Conservation (phyloP, 2,797 vertebrate genomes). For the Anguilla obscura region DNA sequence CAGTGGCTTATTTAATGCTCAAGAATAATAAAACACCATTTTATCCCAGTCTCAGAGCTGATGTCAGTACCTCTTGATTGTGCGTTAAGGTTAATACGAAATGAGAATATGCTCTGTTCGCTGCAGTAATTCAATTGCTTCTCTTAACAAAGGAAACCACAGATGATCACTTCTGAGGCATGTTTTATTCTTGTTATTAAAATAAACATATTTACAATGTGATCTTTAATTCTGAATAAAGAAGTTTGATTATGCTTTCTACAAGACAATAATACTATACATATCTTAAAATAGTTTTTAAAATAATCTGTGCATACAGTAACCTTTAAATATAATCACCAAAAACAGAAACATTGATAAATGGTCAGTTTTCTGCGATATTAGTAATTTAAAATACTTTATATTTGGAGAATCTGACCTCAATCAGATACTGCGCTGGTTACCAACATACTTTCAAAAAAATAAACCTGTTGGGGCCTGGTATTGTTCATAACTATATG, state of each 20-base stretch:
- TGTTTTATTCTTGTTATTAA: constrained; percentile 68
- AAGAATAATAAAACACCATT: constrained; percentile 59
- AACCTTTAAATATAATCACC: not conserved
- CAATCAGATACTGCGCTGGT: not conserved
- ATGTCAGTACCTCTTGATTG: not conserved
- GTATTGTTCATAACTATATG: not conserved
- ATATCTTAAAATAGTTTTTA: constrained; percentile 37
- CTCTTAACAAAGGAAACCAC: not conserved
- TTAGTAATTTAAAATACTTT: not conserved
- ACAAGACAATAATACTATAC: constrained; percentile 11
- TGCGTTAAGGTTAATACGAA: not conserved
- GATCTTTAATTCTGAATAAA: constrained; percentile 60
- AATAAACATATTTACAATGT: constrained; percentile 71
- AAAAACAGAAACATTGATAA: not conserved
- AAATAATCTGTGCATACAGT: not conserved
- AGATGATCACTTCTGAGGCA: constrained; percentile 33
- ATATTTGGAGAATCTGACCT: not conserved
- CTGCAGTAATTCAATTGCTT: not conserved
- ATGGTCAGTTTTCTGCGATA: not conserved
- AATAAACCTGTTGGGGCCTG: not conserved
- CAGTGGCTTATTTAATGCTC: constrained; percentile 55
- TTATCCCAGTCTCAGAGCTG: constrained; percentile 33
- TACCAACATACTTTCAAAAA: not conserved
- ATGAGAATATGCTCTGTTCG: not conserved
- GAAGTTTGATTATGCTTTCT: constrained; percentile 22